Evolutionary conservation across 2,797 vertebrate genomes (phyloP).

Genomic region (Melanotaenia maccullochi): DNA sequence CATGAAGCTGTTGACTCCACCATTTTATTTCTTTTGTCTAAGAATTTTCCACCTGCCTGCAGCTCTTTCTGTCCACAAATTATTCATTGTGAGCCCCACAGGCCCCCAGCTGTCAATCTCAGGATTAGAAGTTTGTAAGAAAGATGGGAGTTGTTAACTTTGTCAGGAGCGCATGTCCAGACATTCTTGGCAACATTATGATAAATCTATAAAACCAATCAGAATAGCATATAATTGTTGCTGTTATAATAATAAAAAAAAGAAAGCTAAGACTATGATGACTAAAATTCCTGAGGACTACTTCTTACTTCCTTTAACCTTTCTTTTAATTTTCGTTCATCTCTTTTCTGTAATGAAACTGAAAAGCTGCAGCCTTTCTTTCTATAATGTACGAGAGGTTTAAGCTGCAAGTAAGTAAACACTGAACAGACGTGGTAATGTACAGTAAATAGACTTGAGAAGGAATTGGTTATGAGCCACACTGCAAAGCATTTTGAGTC

Average conservation of each 20-base stretch:
- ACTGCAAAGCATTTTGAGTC: background rate
- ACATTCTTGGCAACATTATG: slow-evolving; percentile 10
- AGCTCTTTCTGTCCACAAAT: slow-evolving; percentile 70
- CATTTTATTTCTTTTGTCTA: slow-evolving; percentile 82
- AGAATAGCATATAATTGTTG: slow-evolving; percentile 13
- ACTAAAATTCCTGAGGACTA: background rate
- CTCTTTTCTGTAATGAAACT: background rate
- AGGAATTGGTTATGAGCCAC: background rate
- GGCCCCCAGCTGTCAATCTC: slow-evolving; percentile 66
- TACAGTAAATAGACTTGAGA: background rate
- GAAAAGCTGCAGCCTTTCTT: background rate
- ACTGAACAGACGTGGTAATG: background rate
- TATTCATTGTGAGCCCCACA: slow-evolving; percentile 65
- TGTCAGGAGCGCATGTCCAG: slow-evolving; percentile 48
- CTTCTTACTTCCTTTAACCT: background rate
- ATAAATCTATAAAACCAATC: slow-evolving; percentile 12
- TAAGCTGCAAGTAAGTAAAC: background rate
- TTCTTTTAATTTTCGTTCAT: background rate
- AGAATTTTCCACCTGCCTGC: slow-evolving; percentile 68
- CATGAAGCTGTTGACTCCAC: slow-evolving; percentile 81
- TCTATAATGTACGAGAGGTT: background rate
- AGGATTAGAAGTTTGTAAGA: slow-evolving; percentile 34
- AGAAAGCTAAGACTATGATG: background rate
- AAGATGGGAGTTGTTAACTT: slow-evolving; percentile 42
- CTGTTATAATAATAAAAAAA: slow-evolving; percentile 13